Evolutionary conservation across 1,140 invertebrate species (phyloP).

Genomic region (Diorhabda sublineata): DNA sequence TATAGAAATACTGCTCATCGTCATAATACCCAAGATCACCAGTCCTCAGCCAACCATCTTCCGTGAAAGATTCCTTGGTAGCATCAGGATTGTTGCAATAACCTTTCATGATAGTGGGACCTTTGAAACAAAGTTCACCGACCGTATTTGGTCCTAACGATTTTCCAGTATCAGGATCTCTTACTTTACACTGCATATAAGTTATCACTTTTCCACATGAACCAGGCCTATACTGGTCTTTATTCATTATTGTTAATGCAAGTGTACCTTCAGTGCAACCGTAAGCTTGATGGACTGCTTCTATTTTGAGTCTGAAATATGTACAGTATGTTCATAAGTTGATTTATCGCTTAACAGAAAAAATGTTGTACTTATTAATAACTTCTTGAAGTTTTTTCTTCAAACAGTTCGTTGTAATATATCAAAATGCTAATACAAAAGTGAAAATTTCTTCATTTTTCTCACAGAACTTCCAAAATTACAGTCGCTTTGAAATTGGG

Average conservation of each 20-base stretch:
- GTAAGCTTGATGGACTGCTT: constrained; percentile 54
- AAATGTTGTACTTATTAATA: too few species aligned
- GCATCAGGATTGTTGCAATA: constrained; percentile 66
- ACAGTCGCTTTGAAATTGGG: too few species aligned
- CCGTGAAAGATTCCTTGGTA: constrained; percentile 64
- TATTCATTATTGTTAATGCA: constrained; percentile 32
- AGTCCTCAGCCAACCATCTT: constrained; percentile 75
- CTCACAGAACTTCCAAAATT: too few species aligned
- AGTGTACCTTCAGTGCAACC: constrained; percentile 64
- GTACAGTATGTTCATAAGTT: too few species aligned
- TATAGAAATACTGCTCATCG: constrained; percentile 65
- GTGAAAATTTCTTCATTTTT: too few species aligned
- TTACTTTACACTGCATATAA: constrained; percentile 55
- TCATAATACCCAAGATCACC: constrained; percentile 81
- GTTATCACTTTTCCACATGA: constrained; percentile 55
- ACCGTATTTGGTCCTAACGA: constrained; percentile 54
- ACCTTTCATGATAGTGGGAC: constrained; percentile 59
- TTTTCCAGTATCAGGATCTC: constrained; percentile 59
- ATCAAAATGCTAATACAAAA: too few species aligned
- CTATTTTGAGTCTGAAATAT: constrained; percentile 6
- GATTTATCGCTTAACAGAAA: too few species aligned
- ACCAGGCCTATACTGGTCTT: constrained; percentile 48
- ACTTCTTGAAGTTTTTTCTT: too few species aligned
- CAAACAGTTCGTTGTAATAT: too few species aligned
- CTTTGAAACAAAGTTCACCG: constrained; percentile 62